phyloP scores from a whole-genome alignment of 2,113 vertebrate genomes.

The Trichechus manatus region DNA sequence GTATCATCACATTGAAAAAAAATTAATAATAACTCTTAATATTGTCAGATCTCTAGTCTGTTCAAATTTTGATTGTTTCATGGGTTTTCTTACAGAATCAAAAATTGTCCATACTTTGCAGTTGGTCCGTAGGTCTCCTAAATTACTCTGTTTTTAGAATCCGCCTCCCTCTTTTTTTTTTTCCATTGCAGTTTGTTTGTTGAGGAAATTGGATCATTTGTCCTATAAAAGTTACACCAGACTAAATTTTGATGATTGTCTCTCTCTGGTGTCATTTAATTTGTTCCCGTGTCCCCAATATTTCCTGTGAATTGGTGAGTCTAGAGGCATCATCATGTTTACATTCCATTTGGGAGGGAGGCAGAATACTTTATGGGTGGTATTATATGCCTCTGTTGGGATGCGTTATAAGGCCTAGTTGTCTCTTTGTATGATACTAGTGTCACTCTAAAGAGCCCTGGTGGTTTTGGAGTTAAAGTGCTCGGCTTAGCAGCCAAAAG shows the following conservation, averaged over 20 bases:
- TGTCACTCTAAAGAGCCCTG: not conserved
- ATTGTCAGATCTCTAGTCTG: not conserved
- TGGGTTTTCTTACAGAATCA: not conserved
- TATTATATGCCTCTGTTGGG: too few species aligned
- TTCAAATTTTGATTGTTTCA: constrained; percentile 30
- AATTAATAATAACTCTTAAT: not conserved
- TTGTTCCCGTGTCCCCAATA: not conserved
- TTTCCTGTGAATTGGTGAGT: not conserved
- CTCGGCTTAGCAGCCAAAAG: too few species aligned
- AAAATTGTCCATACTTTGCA: not conserved
- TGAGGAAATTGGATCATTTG: not conserved
- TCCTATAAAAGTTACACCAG: not conserved
- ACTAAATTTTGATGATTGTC: not conserved
- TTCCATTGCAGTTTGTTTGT: not conserved
- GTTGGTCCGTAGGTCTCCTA: not conserved
- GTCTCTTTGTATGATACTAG: not conserved
- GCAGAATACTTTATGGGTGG: not conserved
- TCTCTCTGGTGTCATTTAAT: too few species aligned
- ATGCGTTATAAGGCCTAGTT: not conserved
- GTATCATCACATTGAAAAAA: not conserved
- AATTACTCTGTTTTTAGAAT: constrained; percentile 7
- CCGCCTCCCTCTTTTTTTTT: not conserved
- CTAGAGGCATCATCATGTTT: not conserved
- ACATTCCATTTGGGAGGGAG: too few species aligned
- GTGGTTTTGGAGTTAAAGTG: too few species aligned